Conservation (phyloP, 2,797 vertebrate species). For the Graptemys geographica region DNA sequence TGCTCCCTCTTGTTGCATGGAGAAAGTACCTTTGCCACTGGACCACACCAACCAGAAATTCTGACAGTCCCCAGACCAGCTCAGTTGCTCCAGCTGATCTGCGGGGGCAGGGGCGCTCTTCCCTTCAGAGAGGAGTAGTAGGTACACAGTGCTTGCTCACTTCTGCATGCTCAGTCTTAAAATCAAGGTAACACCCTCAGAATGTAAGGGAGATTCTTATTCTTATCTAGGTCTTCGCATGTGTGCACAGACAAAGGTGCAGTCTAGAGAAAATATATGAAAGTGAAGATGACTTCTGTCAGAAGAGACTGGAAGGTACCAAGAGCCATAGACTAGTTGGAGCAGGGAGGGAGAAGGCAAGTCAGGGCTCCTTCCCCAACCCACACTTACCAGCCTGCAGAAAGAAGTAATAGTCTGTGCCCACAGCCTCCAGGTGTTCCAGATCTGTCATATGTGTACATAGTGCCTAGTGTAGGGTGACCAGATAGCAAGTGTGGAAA, state of each 20-base stretch:
- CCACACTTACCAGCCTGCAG: background rate
- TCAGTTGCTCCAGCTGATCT: background rate
- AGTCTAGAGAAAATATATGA: background rate
- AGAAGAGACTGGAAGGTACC: background rate
- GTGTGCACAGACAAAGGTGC: background rate
- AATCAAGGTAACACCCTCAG: background rate
- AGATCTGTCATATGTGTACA: background rate
- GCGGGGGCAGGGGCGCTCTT: background rate
- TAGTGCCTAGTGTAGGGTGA: background rate
- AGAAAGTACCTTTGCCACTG: background rate
- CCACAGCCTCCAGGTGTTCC: background rate
- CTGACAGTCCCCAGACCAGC: background rate
- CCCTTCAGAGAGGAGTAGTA: background rate
- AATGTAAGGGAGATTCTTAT: background rate
- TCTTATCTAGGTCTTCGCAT: background rate
- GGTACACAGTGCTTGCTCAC: too few species aligned
- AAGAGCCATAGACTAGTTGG: background rate
- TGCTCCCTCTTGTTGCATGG: background rate
- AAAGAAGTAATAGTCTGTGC: background rate
- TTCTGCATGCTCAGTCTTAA: background rate
- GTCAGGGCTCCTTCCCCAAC: background rate
- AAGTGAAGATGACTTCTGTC: background rate
- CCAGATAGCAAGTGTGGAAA: too few species aligned
- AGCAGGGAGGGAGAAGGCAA: background rate
- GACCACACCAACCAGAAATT: background rate